phyloP scores from a whole-genome alignment of 2,113 vertebrate genomes.

The Oncorhynchus gorbuscha region DNA sequence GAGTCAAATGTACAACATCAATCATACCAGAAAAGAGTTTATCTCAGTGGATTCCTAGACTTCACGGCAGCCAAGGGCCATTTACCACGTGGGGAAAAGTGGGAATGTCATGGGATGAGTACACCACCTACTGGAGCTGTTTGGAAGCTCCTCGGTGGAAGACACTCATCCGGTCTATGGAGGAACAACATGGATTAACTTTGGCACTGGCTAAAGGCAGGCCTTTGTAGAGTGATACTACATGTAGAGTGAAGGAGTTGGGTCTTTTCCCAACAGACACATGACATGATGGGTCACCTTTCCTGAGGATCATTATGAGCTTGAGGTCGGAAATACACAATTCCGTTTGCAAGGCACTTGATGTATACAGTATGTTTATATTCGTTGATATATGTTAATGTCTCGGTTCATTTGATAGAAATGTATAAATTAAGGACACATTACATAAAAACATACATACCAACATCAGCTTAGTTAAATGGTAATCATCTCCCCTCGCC shows the following conservation, averaged over 20 bases:
- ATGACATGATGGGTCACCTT: not conserved
- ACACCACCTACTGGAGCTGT: constrained; percentile 71
- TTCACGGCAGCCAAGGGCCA: not conserved
- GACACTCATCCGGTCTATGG: not conserved
- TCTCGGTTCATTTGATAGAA: not conserved
- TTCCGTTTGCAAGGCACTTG: not conserved
- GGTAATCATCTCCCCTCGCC: not conserved
- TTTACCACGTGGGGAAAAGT: constrained; percentile 4
- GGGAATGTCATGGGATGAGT: constrained; percentile 50
- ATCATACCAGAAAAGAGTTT: constrained; percentile 3
- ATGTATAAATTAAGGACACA: not conserved
- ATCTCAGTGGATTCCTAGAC: not conserved
- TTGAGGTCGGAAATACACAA: not conserved
- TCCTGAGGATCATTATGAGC: not conserved
- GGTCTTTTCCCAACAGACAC: not conserved
- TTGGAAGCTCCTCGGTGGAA: constrained; percentile 19
- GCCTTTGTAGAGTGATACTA: not conserved
- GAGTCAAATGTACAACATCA: not conserved
- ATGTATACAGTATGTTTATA: not conserved
- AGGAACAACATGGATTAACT: not conserved
- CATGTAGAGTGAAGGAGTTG: not conserved
- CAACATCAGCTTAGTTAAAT: not conserved
- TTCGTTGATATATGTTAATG: not conserved
- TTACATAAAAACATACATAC: not conserved
- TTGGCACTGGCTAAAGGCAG: not conserved